phyloP scores from a whole-genome alignment of 2,888 invertebrate genomes.

The Dione vanillae region DNA sequence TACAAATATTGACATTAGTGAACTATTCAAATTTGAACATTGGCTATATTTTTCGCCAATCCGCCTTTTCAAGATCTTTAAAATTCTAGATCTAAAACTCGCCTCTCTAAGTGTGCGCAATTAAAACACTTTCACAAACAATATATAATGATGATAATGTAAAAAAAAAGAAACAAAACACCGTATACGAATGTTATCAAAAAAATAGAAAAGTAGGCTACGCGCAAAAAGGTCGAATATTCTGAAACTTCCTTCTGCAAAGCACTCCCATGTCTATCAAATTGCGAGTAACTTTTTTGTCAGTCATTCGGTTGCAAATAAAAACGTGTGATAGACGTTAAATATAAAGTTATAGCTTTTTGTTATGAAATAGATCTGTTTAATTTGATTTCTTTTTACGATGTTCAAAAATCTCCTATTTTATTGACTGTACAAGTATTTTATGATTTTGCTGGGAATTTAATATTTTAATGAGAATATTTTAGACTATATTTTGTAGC shows the following conservation, averaged over 20 bases:
- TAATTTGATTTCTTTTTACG: conserved; percentile 5
- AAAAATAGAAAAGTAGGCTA: conserved; percentile 5
- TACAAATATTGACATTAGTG: too few relatives aligned
- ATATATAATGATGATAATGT: too few relatives aligned
- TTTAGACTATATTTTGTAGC: background rate
- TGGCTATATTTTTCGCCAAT: too few relatives aligned
- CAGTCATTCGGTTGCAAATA: conserved; percentile 4
- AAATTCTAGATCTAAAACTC: too few relatives aligned
- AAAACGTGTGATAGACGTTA: conserved; percentile 30
- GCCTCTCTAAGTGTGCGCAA: too few relatives aligned
- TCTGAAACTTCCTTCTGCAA: conserved; percentile 22
- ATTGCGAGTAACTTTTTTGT: conserved; percentile 21
- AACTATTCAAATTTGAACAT: too few relatives aligned
- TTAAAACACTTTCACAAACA: too few relatives aligned
- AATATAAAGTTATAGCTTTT: conserved; percentile 25
- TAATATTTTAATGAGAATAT: background rate
- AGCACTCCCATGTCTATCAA: conserved; percentile 28
- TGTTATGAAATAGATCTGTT: conserved; percentile 2
- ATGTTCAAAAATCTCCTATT: conserved; percentile 5
- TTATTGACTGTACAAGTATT: background rate
- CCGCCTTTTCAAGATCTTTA: too few relatives aligned
- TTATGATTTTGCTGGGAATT: background rate
- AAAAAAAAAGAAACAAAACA: background rate
- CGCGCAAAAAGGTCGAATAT: conserved; percentile 2
- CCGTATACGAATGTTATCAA: background rate